A percentile compares a stretch with the other conserved stretches of the same genome.
phyloP scores from a whole-genome alignment of 2,888 invertebrate genomes.

The Hirtodrosophila confusa region DNA sequence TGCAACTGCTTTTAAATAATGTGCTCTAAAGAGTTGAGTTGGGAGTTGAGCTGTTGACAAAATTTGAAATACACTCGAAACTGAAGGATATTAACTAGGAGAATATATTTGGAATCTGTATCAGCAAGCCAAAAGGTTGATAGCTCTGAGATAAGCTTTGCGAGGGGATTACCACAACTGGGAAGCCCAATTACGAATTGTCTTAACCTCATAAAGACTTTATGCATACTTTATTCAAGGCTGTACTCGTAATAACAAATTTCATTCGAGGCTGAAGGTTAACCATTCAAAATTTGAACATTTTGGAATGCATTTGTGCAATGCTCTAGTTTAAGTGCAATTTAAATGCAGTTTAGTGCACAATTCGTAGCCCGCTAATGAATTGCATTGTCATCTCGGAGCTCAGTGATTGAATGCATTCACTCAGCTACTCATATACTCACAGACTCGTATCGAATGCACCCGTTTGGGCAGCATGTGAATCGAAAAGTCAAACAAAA shows the following conservation, averaged over 20 bases:
- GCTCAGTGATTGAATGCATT: slow-evolving; percentile 56
- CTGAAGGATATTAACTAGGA: too few relatives aligned
- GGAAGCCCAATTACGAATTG: too few relatives aligned
- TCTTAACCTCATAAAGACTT: too few relatives aligned
- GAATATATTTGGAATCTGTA: too few relatives aligned
- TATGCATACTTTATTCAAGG: too few relatives aligned
- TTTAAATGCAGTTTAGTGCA: slow-evolving; percentile 41
- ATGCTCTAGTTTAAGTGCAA: slow-evolving; percentile 31
- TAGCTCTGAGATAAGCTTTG: too few relatives aligned
- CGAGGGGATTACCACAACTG: too few relatives aligned
- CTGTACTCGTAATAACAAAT: too few relatives aligned
- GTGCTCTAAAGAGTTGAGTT: slow-evolving; percentile 19
- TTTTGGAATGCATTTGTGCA: slow-evolving; percentile 22
- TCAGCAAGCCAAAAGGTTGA: too few relatives aligned
- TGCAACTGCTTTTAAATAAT: slow-evolving; percentile 60
- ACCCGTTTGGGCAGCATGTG: slow-evolving; percentile 37
- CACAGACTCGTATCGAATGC: slow-evolving; percentile 7
- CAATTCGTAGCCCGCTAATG: slow-evolving; percentile 54
- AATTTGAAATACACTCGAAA: too few relatives aligned
- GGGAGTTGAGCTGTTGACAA: slow-evolving; percentile 3
- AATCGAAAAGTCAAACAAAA: slow-evolving; percentile 38
- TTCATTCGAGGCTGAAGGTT: slow-evolving; percentile 12
- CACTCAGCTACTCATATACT: slow-evolving; percentile 7
- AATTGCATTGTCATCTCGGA: slow-evolving; percentile 63
- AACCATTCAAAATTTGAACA: slow-evolving; percentile 5